phyloP scores from a whole-genome alignment of 2,113 vertebrate species.

The Oreochromis aureus region DNA sequence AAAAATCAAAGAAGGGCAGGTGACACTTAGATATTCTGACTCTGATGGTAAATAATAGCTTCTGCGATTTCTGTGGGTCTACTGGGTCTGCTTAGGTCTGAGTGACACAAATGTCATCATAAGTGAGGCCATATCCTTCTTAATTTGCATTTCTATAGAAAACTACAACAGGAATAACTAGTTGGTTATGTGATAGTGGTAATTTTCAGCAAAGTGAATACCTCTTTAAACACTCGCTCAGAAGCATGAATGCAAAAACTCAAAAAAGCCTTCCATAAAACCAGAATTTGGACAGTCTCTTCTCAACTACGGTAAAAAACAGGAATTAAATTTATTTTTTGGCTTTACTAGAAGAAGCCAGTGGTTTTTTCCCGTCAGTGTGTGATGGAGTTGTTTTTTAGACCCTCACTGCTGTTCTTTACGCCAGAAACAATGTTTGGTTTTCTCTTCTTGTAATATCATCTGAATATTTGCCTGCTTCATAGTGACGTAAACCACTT shows the following conservation, averaged over 20 bases:
- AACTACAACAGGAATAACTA: background rate
- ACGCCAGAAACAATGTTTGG: background rate
- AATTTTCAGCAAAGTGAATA: background rate
- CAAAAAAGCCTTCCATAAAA: background rate
- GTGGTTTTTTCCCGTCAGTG: background rate
- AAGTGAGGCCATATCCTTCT: background rate
- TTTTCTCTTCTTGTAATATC: constrained; percentile 21
- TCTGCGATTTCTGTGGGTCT: background rate
- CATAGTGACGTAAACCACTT: background rate
- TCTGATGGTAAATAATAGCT: background rate
- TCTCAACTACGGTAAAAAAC: background rate
- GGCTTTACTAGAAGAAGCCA: background rate
- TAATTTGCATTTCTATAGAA: background rate
- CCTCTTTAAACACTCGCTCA: background rate
- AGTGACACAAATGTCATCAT: background rate
- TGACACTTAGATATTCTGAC: background rate
- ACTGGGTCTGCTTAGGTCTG: background rate
- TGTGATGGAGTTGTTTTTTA: background rate
- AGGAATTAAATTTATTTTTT: background rate
- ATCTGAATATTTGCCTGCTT: background rate
- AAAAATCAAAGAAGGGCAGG: background rate
- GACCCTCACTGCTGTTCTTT: background rate
- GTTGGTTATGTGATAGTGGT: background rate
- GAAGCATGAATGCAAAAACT: background rate
- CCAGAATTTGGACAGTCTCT: background rate